Percentiles rank a stretch among this genome's conserved stretches.
Evolutionary conservation across 2,113 vertebrate genomes (phyloP).

Genomic region (Stigmatopora nigra): DNA sequence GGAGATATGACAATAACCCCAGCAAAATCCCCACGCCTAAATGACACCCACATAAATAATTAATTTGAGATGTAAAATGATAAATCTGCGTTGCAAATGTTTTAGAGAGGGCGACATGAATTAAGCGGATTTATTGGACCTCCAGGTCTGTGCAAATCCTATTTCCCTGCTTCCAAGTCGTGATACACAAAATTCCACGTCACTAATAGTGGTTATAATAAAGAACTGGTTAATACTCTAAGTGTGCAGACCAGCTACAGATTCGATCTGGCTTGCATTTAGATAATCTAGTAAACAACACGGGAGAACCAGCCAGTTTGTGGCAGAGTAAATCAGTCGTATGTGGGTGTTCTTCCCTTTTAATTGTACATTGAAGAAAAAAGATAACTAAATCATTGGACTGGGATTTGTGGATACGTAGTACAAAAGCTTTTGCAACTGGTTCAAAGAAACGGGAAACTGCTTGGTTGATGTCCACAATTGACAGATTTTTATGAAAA

Average conservation of each 20-base stretch:
- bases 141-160: background rate
- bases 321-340: no score
- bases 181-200: background rate
- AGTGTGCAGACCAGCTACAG: background rate
- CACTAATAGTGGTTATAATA: background rate
- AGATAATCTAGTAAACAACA: no score
- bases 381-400: no score
- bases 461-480: no score
- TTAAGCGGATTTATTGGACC: constrained; percentile 1
- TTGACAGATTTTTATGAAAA: no score
- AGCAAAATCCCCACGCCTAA: background rate
- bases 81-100: constrained; percentile 3
- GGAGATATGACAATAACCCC: constrained; percentile 2
- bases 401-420: no score
- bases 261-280: no score
- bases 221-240: background rate
- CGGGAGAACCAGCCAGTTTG: no score
- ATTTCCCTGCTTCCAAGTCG: background rate
- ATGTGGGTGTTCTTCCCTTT: no score
- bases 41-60: constrained; percentile 6
- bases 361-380: no score
- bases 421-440: no score
- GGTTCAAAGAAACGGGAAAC: no score
- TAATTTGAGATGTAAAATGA: background rate
- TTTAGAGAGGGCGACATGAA: background rate